Percentiles rank a stretch among this genome's conserved stretches.
These are phyloP conservation scores for Trissonchulus latispiculum DNA, from an alignment of 2,888 invertebrate species.

Conservation along the genomic window DNA sequence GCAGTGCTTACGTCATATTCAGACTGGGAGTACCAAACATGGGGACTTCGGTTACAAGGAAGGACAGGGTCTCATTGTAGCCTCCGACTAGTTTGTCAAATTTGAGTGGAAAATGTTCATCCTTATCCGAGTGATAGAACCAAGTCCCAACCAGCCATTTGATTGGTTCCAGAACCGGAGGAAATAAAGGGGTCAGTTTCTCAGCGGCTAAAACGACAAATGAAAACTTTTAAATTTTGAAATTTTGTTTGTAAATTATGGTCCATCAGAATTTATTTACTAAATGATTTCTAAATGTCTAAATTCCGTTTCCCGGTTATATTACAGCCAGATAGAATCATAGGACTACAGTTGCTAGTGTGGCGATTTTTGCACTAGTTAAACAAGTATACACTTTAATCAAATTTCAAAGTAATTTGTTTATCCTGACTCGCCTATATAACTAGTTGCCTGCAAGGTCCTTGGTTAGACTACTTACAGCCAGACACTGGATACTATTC, in stretches of 20 bases:
- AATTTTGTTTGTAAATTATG: neutral
- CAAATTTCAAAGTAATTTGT: no score
- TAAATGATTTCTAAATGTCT: no score
- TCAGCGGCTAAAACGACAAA: neutral
- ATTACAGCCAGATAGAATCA: no score
- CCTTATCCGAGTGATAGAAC: neutral
- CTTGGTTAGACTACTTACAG: no score
- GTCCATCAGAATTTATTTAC: no score
- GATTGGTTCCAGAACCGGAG: slow-evolving; percentile 7
- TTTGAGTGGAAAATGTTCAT: neutral
- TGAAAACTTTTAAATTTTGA: neutral
- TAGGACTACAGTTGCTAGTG: no score
- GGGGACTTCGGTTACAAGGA: slow-evolving; percentile 8
- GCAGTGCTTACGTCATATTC: slow-evolving; percentile 9
- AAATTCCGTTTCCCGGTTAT: no score
- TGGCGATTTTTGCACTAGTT: no score
- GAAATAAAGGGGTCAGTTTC: neutral
- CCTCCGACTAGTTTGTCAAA: neutral
- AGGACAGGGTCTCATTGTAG: neutral
- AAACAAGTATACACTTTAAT: no score
- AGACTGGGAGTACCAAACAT: slow-evolving; percentile 10
- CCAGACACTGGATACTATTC: no score
- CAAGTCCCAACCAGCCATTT: slow-evolving; percentile 14
- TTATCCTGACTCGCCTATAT: neutral
- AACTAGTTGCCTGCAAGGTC: no score